phyloP scores from a whole-genome alignment of 2,113 vertebrate species.

The Corythoichthys intestinalis region DNA sequence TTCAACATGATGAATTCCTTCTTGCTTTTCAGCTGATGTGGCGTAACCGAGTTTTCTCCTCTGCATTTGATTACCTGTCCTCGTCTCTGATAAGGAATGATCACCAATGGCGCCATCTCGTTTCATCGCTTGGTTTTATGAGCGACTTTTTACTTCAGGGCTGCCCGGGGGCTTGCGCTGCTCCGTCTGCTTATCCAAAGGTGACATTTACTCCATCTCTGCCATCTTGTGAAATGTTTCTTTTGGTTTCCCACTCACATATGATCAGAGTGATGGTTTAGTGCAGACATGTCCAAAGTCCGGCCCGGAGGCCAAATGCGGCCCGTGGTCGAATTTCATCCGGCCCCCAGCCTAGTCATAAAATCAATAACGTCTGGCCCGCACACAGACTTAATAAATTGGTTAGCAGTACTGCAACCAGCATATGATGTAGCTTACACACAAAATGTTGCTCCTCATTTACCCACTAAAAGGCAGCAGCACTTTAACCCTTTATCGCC shows the following conservation, averaged over 20 bases:
- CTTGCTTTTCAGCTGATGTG: conserved; percentile 45
- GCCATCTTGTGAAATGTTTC: background rate
- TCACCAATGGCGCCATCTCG: conserved; percentile 4
- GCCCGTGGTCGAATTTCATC: no score
- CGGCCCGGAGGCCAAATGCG: no score
- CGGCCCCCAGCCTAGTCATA: no score
- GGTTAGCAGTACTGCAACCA: no score
- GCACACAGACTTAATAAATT: no score
- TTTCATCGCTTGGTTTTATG: conserved; percentile 13
- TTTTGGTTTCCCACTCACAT: background rate
- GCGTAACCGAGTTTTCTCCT: conserved; percentile 17
- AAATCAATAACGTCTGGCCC: no score
- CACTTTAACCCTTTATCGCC: no score
- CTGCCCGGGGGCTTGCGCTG: background rate
- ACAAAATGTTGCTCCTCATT: no score
- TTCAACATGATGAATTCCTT: conserved; percentile 4
- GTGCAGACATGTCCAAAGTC: background rate
- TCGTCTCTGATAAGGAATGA: conserved; percentile 30
- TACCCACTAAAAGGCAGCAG: no score
- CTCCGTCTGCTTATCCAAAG: background rate
- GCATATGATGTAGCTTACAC: no score
- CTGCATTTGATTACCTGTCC: conserved; percentile 23
- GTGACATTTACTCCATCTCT: conserved; percentile 8
- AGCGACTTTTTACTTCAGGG: background rate
- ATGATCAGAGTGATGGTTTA: background rate